Evolutionary conservation across 2,888 invertebrate species (phyloP).

Genomic region (Linyphia triangularis): DNA sequence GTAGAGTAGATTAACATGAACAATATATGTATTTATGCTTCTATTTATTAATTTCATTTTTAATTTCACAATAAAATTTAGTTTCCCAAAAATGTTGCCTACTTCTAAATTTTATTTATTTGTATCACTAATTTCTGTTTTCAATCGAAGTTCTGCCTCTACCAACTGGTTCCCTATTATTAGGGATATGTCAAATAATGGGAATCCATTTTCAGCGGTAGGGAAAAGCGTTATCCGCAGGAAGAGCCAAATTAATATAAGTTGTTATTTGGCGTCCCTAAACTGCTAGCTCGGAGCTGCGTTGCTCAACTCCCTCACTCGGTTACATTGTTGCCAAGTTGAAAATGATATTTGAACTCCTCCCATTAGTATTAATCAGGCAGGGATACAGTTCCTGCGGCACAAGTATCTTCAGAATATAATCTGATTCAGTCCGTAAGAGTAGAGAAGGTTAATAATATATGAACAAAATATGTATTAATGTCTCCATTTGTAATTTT

Average conservation of each 20-base stretch:
- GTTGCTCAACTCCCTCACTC: constrained; percentile 56
- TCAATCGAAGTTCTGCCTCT: too few relatives aligned
- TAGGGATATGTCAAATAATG: too few relatives aligned
- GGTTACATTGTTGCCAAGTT: constrained; percentile 60
- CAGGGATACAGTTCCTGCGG: not conserved
- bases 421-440: constrained; percentile 18
- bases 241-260: constrained; percentile 69
- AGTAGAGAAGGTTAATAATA: not conserved
- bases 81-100: too few relatives aligned
- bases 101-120: too few relatives aligned
- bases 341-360: constrained; percentile 18
- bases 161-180: too few relatives aligned
- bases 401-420: not conserved
- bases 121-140: too few relatives aligned
- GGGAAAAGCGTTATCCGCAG: constrained; percentile 65
- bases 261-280: constrained; percentile 72
- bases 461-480: too few relatives aligned
- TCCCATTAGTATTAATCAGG: constrained; percentile 26
- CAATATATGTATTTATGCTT: too few relatives aligned
- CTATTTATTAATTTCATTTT: too few relatives aligned
- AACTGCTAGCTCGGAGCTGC: constrained; percentile 69
- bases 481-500: too few relatives aligned
- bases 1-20: too few relatives aligned
- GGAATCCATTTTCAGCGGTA: constrained; percentile 54
- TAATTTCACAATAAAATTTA: too few relatives aligned